Conservation (phyloP, 30 jellyfish, hydroid and myxozoan species). For the Morbakka virulenta region DNA sequence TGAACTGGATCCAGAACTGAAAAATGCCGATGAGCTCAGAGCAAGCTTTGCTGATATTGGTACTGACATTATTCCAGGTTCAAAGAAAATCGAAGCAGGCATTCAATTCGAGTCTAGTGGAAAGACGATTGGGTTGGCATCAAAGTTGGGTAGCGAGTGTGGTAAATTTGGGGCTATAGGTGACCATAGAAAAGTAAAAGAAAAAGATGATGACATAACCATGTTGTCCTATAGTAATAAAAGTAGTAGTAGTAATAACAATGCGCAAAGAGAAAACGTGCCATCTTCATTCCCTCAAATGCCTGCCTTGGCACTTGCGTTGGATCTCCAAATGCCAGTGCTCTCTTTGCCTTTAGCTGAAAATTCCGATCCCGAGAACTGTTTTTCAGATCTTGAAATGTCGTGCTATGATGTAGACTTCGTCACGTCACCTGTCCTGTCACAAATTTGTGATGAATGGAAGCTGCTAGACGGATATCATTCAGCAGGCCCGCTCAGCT, state of each 20-base stretch:
- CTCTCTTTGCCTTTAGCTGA: conserved; percentile 41
- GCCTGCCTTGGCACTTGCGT: neutral
- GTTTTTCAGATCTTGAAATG: conserved; percentile 77
- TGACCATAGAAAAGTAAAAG: conserved; percentile 67
- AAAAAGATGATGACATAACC: conserved; percentile 7
- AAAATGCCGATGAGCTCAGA: conserved; percentile 53
- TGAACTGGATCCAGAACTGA: conserved; percentile 1
- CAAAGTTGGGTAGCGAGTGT: conserved; percentile 11
- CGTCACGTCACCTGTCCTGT: conserved; percentile 49
- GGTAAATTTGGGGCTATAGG: conserved; percentile 91
- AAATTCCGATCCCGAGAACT: conserved; percentile 50
- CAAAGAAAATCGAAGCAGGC: neutral
- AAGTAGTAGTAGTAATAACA: conserved; percentile 16
- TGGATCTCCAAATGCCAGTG: neutral
- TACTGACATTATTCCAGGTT: conserved; percentile 28
- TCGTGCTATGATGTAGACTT: conserved; percentile 79
- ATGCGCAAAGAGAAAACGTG: conserved; percentile 14
- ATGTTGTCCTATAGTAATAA: neutral
- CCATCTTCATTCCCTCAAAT: neutral
- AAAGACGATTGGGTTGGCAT: neutral
- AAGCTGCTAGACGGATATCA: conserved; percentile 39
- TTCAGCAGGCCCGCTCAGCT: conserved; percentile 49
- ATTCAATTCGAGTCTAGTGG: neutral
- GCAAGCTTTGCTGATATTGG: conserved; percentile 74
- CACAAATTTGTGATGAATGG: conserved; percentile 31